These are phyloP conservation scores for Liparis tanakae DNA, from an alignment of 2,797 vertebrate genomes.

Conservation along the genomic window DNA sequence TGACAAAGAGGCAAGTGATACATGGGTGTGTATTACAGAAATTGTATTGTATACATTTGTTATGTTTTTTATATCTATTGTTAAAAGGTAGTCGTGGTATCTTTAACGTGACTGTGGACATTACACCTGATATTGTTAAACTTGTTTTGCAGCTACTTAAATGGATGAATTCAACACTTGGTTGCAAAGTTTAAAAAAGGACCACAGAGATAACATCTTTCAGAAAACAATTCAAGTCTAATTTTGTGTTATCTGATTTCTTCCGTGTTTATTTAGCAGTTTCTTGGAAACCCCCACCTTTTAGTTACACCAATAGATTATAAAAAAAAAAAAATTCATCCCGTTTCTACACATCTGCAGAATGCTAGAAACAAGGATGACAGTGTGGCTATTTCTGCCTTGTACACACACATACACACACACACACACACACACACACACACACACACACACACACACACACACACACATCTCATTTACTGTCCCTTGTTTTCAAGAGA, in stretches of 20 bases:
- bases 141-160: slow-evolving; percentile 21
- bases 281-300: slow-evolving; percentile 85
- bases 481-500: too few species aligned
- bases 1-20: slow-evolving; percentile 28
- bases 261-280: slow-evolving; percentile 84
- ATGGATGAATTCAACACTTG: slow-evolving; percentile 45
- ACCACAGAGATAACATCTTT: slow-evolving; percentile 81
- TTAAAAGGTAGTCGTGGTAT: neutral
- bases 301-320: slow-evolving; percentile 69
- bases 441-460: slow-evolving; percentile 18
- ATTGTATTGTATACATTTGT: slow-evolving; percentile 6
- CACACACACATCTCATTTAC: too few species aligned
- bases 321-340: slow-evolving; percentile 48
- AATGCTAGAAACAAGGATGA: slow-evolving; percentile 89
- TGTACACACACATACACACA: slow-evolving; percentile 62
- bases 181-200: slow-evolving; percentile 61
- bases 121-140: neutral
- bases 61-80: neutral
- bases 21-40: slow-evolving; percentile 11
- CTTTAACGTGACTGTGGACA: neutral
- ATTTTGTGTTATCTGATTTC: slow-evolving; percentile 84
- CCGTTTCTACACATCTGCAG: slow-evolving; percentile 86
- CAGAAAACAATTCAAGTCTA: slow-evolving; percentile 76
- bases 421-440: slow-evolving; percentile 37
- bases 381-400: slow-evolving; percentile 85